Conservation (phyloP, 2,888 invertebrate genomes). For the Cinara cedri region DNA sequence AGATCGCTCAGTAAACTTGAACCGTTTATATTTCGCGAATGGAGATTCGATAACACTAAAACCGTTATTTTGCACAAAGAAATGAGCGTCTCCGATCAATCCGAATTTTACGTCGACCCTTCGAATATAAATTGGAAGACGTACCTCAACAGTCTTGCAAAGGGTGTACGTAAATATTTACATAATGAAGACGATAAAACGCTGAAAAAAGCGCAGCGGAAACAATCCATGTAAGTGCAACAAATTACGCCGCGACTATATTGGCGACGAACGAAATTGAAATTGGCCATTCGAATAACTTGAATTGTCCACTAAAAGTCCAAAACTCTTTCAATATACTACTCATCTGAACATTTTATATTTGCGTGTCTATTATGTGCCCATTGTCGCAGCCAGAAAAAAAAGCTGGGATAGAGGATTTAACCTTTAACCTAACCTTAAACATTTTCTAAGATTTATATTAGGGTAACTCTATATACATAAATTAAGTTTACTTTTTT, state of each 20-base stretch:
- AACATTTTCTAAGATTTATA: no score
- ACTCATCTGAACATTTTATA: background rate
- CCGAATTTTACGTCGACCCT: constrained; percentile 75
- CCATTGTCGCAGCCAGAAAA: no score
- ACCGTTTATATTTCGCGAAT: constrained; percentile 88
- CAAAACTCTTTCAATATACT: no score
- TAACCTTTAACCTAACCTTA: no score
- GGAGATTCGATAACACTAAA: constrained; percentile 79
- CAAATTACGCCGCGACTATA: no score
- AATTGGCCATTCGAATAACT: no score
- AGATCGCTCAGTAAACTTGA: constrained; percentile 78
- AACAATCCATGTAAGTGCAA: constrained; percentile 68
- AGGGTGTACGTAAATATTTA: constrained; percentile 82
- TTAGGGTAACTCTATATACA: no score
- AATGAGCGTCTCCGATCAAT: constrained; percentile 69
- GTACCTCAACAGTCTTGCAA: constrained; percentile 77
- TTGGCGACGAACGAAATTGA: no score
- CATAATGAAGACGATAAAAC: constrained; percentile 78
- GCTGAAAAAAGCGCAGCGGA: constrained; percentile 73
- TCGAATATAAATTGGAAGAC: constrained; percentile 75
- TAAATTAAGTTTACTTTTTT: no score
- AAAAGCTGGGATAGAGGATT: no score
- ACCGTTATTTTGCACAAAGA: constrained; percentile 70
- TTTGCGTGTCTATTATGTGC: background rate
- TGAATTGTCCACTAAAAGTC: no score